A percentile compares a stretch with the other conserved stretches of the same genome.
These are phyloP conservation scores for Podabrus alpinus DNA, from an alignment of 2,888 invertebrate genomes.

Conservation along the genomic window DNA sequence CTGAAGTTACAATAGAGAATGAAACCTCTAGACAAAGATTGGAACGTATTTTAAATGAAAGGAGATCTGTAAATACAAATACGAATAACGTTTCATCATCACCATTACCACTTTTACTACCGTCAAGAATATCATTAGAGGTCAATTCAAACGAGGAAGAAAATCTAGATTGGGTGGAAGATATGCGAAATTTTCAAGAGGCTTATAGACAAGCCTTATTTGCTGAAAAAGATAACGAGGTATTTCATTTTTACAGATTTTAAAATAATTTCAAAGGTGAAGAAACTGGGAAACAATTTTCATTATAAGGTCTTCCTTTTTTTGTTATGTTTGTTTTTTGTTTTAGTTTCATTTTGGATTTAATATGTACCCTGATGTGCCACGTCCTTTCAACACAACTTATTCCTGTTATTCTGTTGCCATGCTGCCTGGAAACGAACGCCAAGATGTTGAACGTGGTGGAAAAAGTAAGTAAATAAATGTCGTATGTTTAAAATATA, in stretches of 20 bases:
- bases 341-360: constrained; percentile 80
- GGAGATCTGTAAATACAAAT: background rate
- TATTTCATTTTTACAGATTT: background rate
- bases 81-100: background rate
- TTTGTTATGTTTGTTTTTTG: constrained; percentile 41
- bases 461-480: constrained; percentile 90
- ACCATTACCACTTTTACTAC: background rate
- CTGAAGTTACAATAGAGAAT: background rate
- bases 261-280: background rate
- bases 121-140: too few relatives aligned
- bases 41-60: background rate
- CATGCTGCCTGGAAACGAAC: constrained; percentile 92
- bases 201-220: background rate
- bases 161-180: background rate
- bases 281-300: background rate
- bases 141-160: background rate
- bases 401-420: constrained; percentile 94
- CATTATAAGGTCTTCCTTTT: constrained; percentile 12
- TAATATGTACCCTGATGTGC: constrained; percentile 85
- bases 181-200: background rate
- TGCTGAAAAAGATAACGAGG: background rate
- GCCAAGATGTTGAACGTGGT: constrained; percentile 92
- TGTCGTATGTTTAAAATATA: background rate
- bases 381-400: constrained; percentile 79
- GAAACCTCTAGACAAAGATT: background rate